A percentile compares a stretch with the other conserved stretches of the same genome.
Evolutionary conservation across 2,113 vertebrate species (phyloP).

Genomic region (Recurvirostra avosetta): DNA sequence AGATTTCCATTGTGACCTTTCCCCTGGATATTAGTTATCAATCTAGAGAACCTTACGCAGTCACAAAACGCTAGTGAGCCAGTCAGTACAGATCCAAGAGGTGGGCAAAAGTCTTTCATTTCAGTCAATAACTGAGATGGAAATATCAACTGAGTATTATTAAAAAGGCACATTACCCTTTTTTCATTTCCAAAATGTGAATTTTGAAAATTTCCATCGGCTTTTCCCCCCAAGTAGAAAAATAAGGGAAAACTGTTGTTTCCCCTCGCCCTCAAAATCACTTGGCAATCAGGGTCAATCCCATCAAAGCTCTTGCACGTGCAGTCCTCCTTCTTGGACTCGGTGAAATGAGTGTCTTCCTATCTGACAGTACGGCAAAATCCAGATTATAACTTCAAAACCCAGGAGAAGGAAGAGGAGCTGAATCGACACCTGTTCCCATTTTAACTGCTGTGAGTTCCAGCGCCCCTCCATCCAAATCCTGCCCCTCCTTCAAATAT

Average conservation of each 20-base stretch:
- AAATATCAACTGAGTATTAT: not conserved
- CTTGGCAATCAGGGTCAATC: not conserved
- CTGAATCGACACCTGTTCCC: fast-evolving
- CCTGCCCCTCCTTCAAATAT: not conserved
- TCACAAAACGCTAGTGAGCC: not conserved
- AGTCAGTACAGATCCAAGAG: not conserved
- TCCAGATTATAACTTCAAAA: not conserved
- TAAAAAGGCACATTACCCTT: not conserved
- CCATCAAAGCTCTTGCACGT: not conserved
- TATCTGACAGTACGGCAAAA: not conserved
- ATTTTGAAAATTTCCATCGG: not conserved
- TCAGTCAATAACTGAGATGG: not conserved
- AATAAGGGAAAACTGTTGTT: not conserved
- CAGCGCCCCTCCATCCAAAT: not conserved
- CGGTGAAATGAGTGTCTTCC: not conserved
- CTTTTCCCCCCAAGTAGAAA: not conserved
- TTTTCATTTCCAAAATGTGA: not conserved
- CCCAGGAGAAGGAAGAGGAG: not conserved
- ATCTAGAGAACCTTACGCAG: fast-evolving
- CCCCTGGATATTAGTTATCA: not conserved
- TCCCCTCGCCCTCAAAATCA: not conserved
- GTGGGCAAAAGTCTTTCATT: not conserved
- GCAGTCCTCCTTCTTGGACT: not conserved
- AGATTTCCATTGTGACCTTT: not conserved
- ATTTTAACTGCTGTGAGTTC: not conserved